Conservation (phyloP, 2,113 vertebrate genomes). For the Motacilla tschutschensis region DNA sequence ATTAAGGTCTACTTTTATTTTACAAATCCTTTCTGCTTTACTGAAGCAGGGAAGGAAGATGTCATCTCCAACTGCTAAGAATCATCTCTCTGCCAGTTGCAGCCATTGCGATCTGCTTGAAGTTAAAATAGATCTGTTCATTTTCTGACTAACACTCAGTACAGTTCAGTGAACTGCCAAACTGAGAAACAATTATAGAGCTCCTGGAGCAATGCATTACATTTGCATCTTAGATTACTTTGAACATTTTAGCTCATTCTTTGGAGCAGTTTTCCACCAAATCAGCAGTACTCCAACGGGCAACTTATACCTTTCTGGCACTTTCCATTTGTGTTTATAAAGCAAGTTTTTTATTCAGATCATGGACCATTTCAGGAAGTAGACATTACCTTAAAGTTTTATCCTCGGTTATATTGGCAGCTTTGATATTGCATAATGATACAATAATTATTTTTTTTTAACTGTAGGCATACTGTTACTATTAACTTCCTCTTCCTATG, state of each 20-base stretch:
- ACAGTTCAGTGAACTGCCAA: constrained; percentile 19
- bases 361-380: background rate
- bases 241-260: constrained; percentile 39
- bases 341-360: constrained; percentile 47
- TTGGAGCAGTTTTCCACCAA: constrained; percentile 45
- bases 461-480: background rate
- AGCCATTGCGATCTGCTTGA: constrained; percentile 16
- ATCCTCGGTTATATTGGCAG: background rate
- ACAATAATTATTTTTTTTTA: background rate
- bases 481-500: background rate
- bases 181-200: constrained; percentile 26
- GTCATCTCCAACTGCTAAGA: background rate
- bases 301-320: background rate
- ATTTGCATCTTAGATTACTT: constrained; percentile 63
- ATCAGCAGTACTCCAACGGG: constrained; percentile 13
- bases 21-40: constrained; percentile 50
- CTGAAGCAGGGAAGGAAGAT: constrained; percentile 13
- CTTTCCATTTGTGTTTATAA: constrained; percentile 10
- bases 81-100: constrained; percentile 5
- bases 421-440: background rate
- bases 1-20: constrained; percentile 4
- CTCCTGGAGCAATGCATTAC: constrained; percentile 33
- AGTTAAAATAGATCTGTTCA: constrained; percentile 53
- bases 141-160: constrained; percentile 13
- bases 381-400: constrained; percentile 23